A percentile compares a stretch with the other conserved stretches of the same genome.
These are phyloP conservation scores for Paracentrotus lividus DNA, from an alignment of 53 echinoderm and acorn worm genomes.

Conservation along the genomic window DNA sequence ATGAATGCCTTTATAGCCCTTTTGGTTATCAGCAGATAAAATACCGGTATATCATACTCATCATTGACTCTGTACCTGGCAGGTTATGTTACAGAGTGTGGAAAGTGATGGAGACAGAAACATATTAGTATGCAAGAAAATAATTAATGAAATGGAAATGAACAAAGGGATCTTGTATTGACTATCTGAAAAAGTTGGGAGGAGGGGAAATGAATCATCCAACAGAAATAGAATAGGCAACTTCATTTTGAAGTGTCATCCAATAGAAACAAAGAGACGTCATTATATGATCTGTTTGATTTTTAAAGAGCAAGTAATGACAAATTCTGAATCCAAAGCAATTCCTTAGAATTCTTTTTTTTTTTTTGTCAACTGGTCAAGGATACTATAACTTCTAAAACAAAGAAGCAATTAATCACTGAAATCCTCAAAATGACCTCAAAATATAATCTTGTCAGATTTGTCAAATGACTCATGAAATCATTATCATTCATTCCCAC, in stretches of 20 bases:
- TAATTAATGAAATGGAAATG: background rate
- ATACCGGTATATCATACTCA: no score
- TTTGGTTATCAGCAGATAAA: no score
- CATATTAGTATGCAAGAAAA: no score
- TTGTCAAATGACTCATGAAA: conserved; percentile 38
- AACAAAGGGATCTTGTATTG: background rate
- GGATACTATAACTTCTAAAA: background rate
- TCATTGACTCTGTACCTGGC: no score
- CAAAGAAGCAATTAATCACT: background rate
- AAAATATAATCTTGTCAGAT: conserved; percentile 15
- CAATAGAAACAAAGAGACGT: background rate
- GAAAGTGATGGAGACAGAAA: no score
- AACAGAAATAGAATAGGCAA: background rate
- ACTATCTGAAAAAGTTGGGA: background rate
- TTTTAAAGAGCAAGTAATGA: background rate
- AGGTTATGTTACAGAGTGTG: no score
- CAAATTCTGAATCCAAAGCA: background rate
- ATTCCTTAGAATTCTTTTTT: background rate
- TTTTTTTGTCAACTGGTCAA: background rate
- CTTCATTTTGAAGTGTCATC: background rate
- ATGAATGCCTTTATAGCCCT: no score
- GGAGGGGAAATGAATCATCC: background rate
- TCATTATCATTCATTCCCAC: conserved; percentile 43
- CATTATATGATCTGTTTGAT: background rate
- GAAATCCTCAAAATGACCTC: background rate